Conservation (phyloP, 2,888 invertebrate genomes). For the Drosophila imparisetae region DNA sequence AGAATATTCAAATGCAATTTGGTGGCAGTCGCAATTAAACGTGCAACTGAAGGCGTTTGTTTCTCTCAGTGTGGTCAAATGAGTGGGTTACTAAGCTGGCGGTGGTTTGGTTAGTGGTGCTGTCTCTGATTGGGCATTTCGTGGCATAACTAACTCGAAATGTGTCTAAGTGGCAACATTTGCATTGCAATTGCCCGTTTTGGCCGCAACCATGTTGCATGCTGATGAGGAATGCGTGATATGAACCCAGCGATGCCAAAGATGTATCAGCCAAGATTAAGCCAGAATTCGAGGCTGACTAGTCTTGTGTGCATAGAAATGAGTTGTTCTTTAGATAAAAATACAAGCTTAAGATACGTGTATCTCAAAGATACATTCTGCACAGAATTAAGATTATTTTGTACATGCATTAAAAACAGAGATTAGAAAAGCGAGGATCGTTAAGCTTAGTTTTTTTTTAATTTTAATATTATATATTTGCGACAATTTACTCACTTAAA, state of each 20-base stretch:
- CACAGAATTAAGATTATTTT: neutral
- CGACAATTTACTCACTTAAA: neutral
- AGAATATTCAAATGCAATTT: constrained; percentile 53
- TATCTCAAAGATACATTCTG: neutral
- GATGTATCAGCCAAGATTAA: constrained; percentile 31
- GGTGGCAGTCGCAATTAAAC: constrained; percentile 71
- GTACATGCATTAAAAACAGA: neutral
- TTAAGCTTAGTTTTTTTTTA: no score
- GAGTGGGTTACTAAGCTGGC: constrained; percentile 38
- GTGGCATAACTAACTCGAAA: constrained; percentile 79
- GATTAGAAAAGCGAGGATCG: neutral
- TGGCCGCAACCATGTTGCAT: constrained; percentile 47
- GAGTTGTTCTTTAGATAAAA: constrained; percentile 3
- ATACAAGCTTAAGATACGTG: neutral
- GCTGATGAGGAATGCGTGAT: constrained; percentile 73
- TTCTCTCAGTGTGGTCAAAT: constrained; percentile 33
- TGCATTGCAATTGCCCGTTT: constrained; percentile 65
- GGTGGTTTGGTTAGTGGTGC: constrained; percentile 10
- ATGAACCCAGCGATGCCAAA: constrained; percentile 41
- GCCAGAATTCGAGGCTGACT: neutral
- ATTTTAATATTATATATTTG: neutral
- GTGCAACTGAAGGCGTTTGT: constrained; percentile 50
- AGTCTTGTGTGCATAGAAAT: constrained; percentile 10
- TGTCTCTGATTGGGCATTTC: constrained; percentile 73
- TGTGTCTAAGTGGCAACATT: constrained; percentile 78